Base-by-base conservation (phyloP, 2,888 invertebrate genomes). In the Trimorus sp. region DNA sequence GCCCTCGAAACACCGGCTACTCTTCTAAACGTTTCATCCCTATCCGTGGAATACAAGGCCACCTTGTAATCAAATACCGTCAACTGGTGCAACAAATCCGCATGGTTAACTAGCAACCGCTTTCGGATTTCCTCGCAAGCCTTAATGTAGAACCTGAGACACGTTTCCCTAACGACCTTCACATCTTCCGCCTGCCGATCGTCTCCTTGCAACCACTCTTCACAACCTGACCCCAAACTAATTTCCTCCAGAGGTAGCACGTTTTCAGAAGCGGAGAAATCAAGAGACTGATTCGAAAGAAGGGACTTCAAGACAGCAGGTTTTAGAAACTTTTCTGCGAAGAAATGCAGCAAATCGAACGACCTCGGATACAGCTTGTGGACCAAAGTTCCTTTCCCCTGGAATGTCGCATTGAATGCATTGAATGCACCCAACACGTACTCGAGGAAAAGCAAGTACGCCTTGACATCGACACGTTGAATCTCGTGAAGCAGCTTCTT, bases 401-500 rank as follows among this genome's bases (percentile, higher is more conserved):
- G 71, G 54, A 71, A 71, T 8, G 40, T 71, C 11, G 73, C 63
- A 48, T 73, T 73, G 16, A 11, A 73, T 1, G 15, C 4, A 63
- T 62, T 73, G 8, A 73, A 63, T 7, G 3, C n/a, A 48, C 54
- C 38, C 7, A 70, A 42, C 2, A 40, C 60, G 26, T 26, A 51
- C 7, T 70, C 70, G 0, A 70, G 14, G 15, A 70, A 70, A 7
- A 53, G 58, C 7, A 60, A 60, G 37, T 70, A 70, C 7, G 70
- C 60, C 37, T 51, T 59, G 5, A 49, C 38, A 11, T 65, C 63
- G 14, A 38, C 38, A 9, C 58, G 54, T 12, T 56, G 15, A 56
- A 73, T n/a, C 7, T 56, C 1, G 7, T 11, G 0, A 63, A 12
- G 38, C 48, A 63, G n/a, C 4, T 26, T 26, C 1, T 26, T 26